A percentile compares a stretch with the other conserved stretches of the same genome.
These are phyloP conservation scores for Kryptolebias marmoratus DNA, from an alignment of 2,113 vertebrate species.

Conservation along the genomic window DNA sequence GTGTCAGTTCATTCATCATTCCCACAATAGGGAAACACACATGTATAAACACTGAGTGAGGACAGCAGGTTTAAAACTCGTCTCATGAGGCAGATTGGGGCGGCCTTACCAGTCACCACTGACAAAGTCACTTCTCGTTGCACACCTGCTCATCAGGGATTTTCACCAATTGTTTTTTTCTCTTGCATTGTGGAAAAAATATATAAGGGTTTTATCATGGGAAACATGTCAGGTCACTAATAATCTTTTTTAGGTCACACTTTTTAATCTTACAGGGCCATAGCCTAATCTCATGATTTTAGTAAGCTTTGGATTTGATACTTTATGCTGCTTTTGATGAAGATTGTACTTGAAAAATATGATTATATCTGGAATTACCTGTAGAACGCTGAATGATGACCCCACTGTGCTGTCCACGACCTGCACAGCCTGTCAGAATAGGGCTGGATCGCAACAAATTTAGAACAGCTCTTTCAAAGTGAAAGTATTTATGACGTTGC, in stretches of 20 bases:
- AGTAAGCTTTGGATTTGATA: conserved; percentile 64
- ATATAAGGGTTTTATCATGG: conserved; percentile 59
- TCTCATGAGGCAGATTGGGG: conserved; percentile 21
- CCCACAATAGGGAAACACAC: background rate
- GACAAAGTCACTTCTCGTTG: conserved; percentile 14
- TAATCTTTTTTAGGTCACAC: conserved; percentile 68
- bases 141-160: conserved; percentile 1
- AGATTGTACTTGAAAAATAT: conserved; percentile 54
- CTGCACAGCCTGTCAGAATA: too few species aligned
- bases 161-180: conserved; percentile 25
- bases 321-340: conserved; percentile 58
- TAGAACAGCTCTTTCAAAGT: too few species aligned
- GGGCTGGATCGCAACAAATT: too few species aligned
- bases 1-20: conserved; percentile 22
- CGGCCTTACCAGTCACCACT: background rate
- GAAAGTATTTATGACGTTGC: too few species aligned
- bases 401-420: too few species aligned
- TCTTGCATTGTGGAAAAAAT: conserved; percentile 19
- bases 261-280: conserved; percentile 65
- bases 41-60: conserved; percentile 1
- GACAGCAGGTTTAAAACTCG: background rate
- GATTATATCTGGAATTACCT: conserved; percentile 54
- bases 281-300: conserved; percentile 72
- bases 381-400: background rate
- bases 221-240: conserved; percentile 58